Percentiles rank a stretch among this genome's conserved stretches.
Evolutionary conservation across 2,888 invertebrate genomes (phyloP).

Genomic region (Saturnia japonica): DNA sequence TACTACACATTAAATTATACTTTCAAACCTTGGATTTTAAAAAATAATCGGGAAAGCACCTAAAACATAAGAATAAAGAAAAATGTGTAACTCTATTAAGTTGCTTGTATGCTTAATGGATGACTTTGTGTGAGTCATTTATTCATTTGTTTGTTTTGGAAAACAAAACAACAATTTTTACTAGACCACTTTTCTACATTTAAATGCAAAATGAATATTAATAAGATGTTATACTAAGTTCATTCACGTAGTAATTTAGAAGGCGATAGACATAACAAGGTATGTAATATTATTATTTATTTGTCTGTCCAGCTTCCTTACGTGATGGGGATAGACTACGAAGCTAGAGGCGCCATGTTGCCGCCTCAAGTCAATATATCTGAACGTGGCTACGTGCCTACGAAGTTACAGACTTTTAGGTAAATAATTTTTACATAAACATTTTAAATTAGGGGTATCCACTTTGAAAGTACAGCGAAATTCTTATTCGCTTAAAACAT

Average conservation of each 20-base stretch:
- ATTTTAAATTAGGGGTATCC: too few species aligned
- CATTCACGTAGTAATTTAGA: background rate
- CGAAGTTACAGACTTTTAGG: constrained; percentile 88
- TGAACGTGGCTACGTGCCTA: constrained; percentile 89
- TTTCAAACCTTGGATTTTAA: too few species aligned
- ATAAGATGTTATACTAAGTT: background rate
- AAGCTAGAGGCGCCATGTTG: constrained; percentile 88
- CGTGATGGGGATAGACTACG: constrained; percentile 89
- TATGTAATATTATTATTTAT: constrained; percentile 11
- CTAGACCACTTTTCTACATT: too few species aligned
- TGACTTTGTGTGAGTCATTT: too few species aligned
- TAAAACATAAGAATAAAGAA: background rate
- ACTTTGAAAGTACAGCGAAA: too few species aligned
- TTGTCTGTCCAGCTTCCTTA: constrained; percentile 85
- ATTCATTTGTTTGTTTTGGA: too few species aligned
- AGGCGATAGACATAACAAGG: background rate
- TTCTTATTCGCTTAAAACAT: too few species aligned
- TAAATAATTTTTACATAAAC: constrained; percentile 56
- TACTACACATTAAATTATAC: too few species aligned
- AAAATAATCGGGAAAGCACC: too few species aligned
- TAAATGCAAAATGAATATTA: background rate
- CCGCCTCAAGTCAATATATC: constrained; percentile 93
- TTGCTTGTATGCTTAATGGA: too few species aligned
- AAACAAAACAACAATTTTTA: too few species aligned
- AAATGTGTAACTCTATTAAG: too few species aligned